phyloP scores from a whole-genome alignment of 2,797 vertebrate genomes.

The Neosilurus hyrtlii region DNA sequence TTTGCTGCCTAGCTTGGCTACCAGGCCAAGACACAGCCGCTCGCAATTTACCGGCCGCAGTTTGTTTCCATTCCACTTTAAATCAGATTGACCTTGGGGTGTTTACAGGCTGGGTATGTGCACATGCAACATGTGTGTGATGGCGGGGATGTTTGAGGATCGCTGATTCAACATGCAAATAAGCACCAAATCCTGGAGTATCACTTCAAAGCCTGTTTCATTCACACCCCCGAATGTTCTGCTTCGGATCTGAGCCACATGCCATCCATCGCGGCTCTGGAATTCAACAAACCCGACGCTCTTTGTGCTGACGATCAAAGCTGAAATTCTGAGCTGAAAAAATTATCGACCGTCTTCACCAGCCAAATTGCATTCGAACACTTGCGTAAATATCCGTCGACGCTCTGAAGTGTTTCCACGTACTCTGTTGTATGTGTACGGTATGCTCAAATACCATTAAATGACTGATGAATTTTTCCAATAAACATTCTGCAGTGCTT shows the following conservation, averaged over 20 bases:
- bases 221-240: constrained; percentile 11
- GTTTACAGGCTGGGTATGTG: constrained; percentile 57
- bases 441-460: constrained; percentile 14
- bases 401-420: constrained; percentile 31
- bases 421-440: neutral
- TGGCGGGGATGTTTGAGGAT: neutral
- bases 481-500: constrained; percentile 46
- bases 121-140: constrained; percentile 49
- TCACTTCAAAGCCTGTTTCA: constrained; percentile 41
- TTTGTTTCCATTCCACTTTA: constrained; percentile 69
- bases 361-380: constrained; percentile 35
- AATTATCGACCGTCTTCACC: constrained; percentile 32
- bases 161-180: constrained; percentile 29
- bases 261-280: constrained; percentile 4
- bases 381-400: constrained; percentile 31
- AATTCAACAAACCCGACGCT: constrained; percentile 12
- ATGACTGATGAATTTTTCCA: constrained; percentile 64
- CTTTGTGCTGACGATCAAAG: constrained; percentile 36
- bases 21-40: constrained; percentile 60
- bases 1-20: constrained; percentile 59
- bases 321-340: constrained; percentile 27
- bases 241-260: constrained; percentile 13
- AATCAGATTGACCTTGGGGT: constrained; percentile 68
- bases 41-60: constrained; percentile 64
- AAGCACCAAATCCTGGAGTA: constrained; percentile 17